Percentiles rank a stretch among this genome's conserved stretches.
These are phyloP conservation scores for Pogoniulus pusillus DNA, from an alignment of 2,797 vertebrate genomes.

Conservation along the genomic window DNA sequence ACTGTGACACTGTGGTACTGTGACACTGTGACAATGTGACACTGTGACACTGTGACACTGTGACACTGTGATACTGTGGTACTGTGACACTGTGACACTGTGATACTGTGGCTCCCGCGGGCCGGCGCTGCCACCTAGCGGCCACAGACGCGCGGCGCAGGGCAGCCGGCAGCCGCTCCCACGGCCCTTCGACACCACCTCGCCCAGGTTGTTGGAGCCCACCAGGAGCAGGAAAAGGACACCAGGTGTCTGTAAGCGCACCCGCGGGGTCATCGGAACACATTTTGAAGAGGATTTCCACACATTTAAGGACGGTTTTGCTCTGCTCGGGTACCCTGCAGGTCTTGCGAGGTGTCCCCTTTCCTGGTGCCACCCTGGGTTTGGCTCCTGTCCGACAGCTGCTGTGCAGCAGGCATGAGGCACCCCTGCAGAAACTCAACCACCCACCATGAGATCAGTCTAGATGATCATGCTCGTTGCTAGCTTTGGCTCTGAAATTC, in stretches of 20 bases:
- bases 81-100: too few species aligned
- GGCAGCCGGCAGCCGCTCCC: not conserved
- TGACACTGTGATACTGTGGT: too few species aligned
- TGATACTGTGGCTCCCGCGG: conserved; percentile 23
- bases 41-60: too few species aligned
- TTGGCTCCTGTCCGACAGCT: accelerated
- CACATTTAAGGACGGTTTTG: not conserved
- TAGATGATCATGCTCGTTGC: accelerated
- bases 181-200: accelerated
- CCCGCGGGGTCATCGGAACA: accelerated
- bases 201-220: accelerated
- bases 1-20: too few species aligned
- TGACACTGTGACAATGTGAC: too few species aligned
- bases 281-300: not conserved
- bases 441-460: not conserved
- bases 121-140: conserved; percentile 72
- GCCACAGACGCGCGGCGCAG: not conserved
- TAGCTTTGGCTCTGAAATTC: not conserved
- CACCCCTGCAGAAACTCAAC: not conserved
- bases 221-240: accelerated
- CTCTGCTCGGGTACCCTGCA: not conserved
- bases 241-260: not conserved
- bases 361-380: not conserved
- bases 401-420: accelerated
- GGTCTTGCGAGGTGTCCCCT: not conserved